Evolutionary conservation across 2,113 vertebrate genomes (phyloP).

Genomic region (Ameiurus melas): DNA sequence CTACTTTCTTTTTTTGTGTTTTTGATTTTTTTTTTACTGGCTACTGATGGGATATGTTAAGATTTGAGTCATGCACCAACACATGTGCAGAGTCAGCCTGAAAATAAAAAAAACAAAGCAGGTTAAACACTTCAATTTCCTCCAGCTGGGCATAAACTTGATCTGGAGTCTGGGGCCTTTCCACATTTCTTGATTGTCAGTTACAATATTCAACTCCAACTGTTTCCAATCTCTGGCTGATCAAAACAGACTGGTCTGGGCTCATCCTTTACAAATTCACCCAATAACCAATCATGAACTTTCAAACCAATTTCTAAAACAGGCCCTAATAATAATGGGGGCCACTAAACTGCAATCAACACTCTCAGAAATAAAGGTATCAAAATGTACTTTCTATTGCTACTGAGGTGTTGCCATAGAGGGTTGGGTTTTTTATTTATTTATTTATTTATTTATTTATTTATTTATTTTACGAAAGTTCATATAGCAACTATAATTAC

Average conservation of each 20-base stretch:
- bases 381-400: background rate
- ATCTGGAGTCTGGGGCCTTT: background rate
- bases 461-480: too few species aligned
- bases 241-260: background rate
- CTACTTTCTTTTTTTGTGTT: background rate
- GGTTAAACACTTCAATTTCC: background rate
- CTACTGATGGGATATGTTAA: background rate
- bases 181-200: background rate
- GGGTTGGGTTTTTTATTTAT: background rate
- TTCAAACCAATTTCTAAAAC: background rate
- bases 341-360: background rate
- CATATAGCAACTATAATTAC: background rate
- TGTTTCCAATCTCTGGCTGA: background rate
- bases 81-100: background rate
- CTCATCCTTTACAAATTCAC: background rate
- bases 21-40: background rate
- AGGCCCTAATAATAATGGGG: background rate
- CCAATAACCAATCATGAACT: background rate
- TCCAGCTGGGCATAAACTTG: background rate
- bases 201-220: background rate
- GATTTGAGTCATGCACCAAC: background rate
- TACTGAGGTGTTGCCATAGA: background rate
- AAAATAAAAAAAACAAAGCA: background rate
- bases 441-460: too few species aligned
- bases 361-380: background rate